A percentile compares a stretch with the other conserved stretches of the same genome.
Conservation (phyloP, 2,113 vertebrate genomes). For the Cephalopholis sonnerati region DNA sequence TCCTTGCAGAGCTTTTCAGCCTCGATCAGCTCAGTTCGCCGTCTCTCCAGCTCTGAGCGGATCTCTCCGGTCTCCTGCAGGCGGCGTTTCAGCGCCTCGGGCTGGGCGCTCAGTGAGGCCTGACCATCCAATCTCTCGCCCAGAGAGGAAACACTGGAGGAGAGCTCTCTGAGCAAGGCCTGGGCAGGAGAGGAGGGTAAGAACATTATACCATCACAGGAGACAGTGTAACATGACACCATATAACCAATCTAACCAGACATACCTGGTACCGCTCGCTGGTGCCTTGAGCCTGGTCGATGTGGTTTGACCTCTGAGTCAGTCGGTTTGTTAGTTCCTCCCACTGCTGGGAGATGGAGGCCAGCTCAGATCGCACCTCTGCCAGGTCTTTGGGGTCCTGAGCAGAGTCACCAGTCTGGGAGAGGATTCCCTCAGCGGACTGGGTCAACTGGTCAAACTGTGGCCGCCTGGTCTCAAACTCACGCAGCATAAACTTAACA, state of each 20-base stretch:
- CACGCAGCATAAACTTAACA: constrained; percentile 96
- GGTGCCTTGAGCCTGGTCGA: constrained; percentile 93
- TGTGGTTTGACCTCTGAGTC: constrained; percentile 89
- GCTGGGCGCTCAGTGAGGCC: constrained; percentile 91
- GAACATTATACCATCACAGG: background rate
- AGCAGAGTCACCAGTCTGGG: constrained; percentile 80
- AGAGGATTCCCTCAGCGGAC: constrained; percentile 92
- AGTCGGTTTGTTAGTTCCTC: constrained; percentile 89
- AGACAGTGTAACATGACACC: background rate
- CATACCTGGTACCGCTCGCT: constrained; percentile 90
- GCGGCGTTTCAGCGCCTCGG: constrained; percentile 92
- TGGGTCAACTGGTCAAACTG: constrained; percentile 96
- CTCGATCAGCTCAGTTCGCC: constrained; percentile 87
- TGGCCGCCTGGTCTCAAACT: constrained; percentile 94
- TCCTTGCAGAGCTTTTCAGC: constrained; percentile 91
- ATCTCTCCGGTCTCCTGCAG: constrained; percentile 96
- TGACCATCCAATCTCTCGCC: constrained; percentile 89
- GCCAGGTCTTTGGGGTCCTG: constrained; percentile 86
- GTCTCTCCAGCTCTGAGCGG: constrained; percentile 92
- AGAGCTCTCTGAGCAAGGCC: constrained; percentile 89
- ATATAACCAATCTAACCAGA: background rate
- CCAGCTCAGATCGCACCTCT: constrained; percentile 89
- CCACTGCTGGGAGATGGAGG: constrained; percentile 92
- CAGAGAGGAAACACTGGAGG: constrained; percentile 88
- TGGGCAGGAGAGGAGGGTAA: constrained; percentile 36